phyloP scores from a whole-genome alignment of 2,797 vertebrate species.

The Acomys russatus region DNA sequence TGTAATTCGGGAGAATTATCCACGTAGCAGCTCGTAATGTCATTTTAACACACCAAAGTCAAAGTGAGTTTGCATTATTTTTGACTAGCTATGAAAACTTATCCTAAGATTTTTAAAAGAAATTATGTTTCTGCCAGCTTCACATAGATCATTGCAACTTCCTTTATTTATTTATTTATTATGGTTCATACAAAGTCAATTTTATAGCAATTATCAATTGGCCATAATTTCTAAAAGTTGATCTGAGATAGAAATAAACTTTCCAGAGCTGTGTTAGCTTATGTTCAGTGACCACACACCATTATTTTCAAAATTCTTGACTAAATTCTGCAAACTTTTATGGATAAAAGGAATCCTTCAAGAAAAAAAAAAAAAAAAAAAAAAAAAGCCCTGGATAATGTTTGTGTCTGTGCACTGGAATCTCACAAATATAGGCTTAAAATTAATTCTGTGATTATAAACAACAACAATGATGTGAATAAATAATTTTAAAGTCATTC shows the following conservation, averaged over 20 bases:
- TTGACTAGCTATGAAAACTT: constrained; percentile 59
- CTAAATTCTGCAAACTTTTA: background rate
- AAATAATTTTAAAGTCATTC: constrained; percentile 55
- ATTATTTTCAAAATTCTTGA: constrained; percentile 55
- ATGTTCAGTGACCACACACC: background rate
- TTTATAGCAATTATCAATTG: constrained; percentile 51
- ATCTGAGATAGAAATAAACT: constrained; percentile 49
- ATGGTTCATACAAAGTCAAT: constrained; percentile 36
- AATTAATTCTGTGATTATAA: constrained; percentile 30
- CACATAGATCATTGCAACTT: background rate
- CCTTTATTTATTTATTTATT: constrained; percentile 40
- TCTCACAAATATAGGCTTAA: constrained; percentile 34
- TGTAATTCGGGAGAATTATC: constrained; percentile 70
- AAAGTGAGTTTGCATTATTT: constrained; percentile 68
- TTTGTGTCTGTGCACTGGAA: background rate
- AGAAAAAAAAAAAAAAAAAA: background rate
- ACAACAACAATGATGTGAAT: background rate
- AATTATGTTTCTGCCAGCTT: constrained; percentile 9
- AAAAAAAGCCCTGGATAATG: background rate
- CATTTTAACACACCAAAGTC: constrained; percentile 65
- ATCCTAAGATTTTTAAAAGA: constrained; percentile 61
- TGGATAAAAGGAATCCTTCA: constrained; percentile 16
- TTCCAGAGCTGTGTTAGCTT: constrained; percentile 41
- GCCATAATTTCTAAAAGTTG: constrained; percentile 40
- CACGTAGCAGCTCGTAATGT: constrained; percentile 57